Conservation (phyloP, 2,797 vertebrate genomes). For the Geotrypetes seraphini region DNA sequence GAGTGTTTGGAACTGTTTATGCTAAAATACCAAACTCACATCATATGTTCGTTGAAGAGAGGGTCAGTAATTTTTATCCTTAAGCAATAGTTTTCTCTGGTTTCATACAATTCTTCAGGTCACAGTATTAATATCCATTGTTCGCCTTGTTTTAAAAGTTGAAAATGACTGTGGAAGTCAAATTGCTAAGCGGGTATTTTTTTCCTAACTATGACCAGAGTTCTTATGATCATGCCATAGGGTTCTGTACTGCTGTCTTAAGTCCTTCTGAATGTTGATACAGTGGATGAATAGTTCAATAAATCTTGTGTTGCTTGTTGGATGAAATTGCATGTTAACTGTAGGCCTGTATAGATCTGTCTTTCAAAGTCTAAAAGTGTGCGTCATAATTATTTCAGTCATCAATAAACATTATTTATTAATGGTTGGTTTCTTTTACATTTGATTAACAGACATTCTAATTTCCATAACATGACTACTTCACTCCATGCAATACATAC, state of each 20-base stretch:
- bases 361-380: slow-evolving; percentile 66
- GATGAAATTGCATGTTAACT: slow-evolving; percentile 94
- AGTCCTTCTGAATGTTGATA: slow-evolving; percentile 74
- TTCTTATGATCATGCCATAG: slow-evolving; percentile 21
- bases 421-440: slow-evolving; percentile 27
- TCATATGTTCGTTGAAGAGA: background rate
- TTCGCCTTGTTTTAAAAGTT: slow-evolving; percentile 4
- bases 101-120: slow-evolving; percentile 4
- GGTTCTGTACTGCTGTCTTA: slow-evolving; percentile 59
- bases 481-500: too few species aligned
- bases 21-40: background rate
- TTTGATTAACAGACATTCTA: slow-evolving; percentile 38
- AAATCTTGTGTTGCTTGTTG: slow-evolving; percentile 88
- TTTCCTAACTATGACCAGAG: slow-evolving; percentile 13
- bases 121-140: slow-evolving; percentile 2
- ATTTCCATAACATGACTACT: too few species aligned
- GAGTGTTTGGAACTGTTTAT: background rate
- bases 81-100: fast-evolving
- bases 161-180: slow-evolving; percentile 7
- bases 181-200: background rate
- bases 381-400: slow-evolving; percentile 50
- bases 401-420: slow-evolving; percentile 45
- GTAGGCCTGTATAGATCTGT: slow-evolving; percentile 87
- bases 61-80: background rate
- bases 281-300: slow-evolving; percentile 74